These are phyloP conservation scores for Drosophila helvetica DNA, from an alignment of 2,888 invertebrate genomes.

Conservation along the genomic window DNA sequence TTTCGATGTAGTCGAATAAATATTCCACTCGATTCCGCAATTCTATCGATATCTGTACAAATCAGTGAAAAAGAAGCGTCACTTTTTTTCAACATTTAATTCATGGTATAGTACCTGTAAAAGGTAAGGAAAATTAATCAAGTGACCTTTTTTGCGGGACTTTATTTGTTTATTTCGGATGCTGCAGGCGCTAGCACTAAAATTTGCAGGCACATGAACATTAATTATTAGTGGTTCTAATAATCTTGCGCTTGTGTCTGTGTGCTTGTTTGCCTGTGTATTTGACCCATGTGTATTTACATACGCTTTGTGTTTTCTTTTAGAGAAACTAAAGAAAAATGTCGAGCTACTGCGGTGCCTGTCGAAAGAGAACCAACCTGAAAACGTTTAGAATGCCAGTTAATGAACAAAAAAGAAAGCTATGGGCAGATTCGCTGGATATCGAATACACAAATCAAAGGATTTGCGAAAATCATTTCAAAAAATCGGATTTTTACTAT, in stretches of 20 bases:
- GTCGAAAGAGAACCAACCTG: background rate
- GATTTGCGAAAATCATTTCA: background rate
- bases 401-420: background rate
- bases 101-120: background rate
- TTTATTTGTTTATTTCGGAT: background rate
- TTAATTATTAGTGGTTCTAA: background rate
- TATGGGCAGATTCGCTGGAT: background rate
- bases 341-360: constrained; percentile 1
- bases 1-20: too few species aligned
- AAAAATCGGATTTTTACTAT: background rate
- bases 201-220: background rate
- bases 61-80: too few species aligned
- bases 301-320: background rate
- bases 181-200: background rate
- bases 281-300: background rate
- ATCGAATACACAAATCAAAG: background rate
- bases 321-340: background rate
- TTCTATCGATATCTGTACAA: too few species aligned
- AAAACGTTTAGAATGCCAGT: background rate
- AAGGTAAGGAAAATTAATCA: background rate
- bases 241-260: background rate
- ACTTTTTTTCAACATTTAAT: background rate
- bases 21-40: too few species aligned
- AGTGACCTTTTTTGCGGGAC: background rate
- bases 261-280: background rate